A percentile compares a stretch with the other conserved stretches of the same genome.
Evolutionary conservation across 2,113 vertebrate species (phyloP).

Genomic region (Chelonoidis abingdonii): DNA sequence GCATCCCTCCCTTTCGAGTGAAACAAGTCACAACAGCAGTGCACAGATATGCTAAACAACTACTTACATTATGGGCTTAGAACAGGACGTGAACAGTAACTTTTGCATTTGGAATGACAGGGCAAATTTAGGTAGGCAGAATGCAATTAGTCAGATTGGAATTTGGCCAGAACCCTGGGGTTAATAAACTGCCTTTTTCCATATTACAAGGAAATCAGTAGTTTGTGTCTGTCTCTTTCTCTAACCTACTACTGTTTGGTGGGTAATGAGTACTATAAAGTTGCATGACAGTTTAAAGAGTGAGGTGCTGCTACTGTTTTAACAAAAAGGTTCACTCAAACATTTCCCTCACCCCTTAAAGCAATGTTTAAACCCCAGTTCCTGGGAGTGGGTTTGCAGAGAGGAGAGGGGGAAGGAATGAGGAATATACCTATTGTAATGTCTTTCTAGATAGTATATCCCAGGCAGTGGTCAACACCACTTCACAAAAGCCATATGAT

Average conservation of each 20-base stretch:
- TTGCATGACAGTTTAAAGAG: not conserved
- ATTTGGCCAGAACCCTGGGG: not conserved
- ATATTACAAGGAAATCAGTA: not conserved
- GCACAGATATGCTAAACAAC: not conserved
- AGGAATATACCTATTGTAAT: not conserved
- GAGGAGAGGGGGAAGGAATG: not conserved
- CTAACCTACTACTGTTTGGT: not conserved
- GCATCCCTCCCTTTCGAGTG: not conserved
- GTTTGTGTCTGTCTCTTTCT: not conserved
- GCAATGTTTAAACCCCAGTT: not conserved
- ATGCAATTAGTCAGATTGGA: not conserved
- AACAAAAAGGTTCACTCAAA: not conserved
- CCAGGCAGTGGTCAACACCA: not conserved
- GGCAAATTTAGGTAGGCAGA: not conserved
- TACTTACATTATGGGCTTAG: not conserved
- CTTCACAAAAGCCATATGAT: not conserved
- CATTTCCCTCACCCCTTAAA: not conserved
- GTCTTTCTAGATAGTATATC: not conserved
- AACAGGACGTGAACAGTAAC: not conserved
- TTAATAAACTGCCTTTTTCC: not conserved
- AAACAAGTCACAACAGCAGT: not conserved
- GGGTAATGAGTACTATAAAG: not conserved
- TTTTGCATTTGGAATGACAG: not conserved
- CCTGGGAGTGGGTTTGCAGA: not conserved
- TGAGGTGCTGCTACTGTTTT: not conserved